Evolutionary conservation across 2,797 vertebrate species (phyloP), one percentile per base, ranked within the genome.

Genomic region (Pempheris klunzingeri): DNA sequence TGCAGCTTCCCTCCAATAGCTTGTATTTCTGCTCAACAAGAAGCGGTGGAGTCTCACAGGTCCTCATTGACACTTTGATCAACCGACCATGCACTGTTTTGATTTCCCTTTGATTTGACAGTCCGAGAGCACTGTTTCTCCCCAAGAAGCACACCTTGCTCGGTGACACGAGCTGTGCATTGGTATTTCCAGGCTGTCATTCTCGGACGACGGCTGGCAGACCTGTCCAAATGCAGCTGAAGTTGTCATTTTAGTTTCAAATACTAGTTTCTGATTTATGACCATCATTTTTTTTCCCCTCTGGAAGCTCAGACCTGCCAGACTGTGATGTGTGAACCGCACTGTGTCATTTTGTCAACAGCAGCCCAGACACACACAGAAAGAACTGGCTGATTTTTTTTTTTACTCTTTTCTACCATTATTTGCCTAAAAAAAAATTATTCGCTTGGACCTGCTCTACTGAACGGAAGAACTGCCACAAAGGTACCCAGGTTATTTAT

Each of bases 91-190:
- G 81, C 22, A 1, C 44, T 89, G 90, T 86, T 92, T 88, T 87
- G 79, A 90, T 91, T 90, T 90, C 57, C 75, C 67, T 87, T 80
- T 87, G 81, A 90, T 90, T 87, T 89, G 91, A 89, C 88, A 87
- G 81, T 20, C 71, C 65, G 81, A 65, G 74, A 52, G 62, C 65
- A 17, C 53, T 12, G 9, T 28, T 2, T 4, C 46, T 36, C 49
- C 36, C 3, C 30, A 41, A 38, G 65, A 76, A 49, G 24, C 75
- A 38, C 76, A 90, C 86, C 83, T 84, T 52, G 78, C 82, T 77
- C 47, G 43, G 80, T 81, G 87, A 88, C 84, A 83, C 30, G 36
- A 57, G 54, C 34, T 3, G 53, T 26, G 65, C 60, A 14, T 69
- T 78, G 78, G 78, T 75, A 83, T 91, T 91, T 89, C 66, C 79